Evolutionary conservation across 2,888 invertebrate genomes (phyloP), one percentile per base, ranked within the genome.

Genomic region (Plutella xylostella): DNA sequence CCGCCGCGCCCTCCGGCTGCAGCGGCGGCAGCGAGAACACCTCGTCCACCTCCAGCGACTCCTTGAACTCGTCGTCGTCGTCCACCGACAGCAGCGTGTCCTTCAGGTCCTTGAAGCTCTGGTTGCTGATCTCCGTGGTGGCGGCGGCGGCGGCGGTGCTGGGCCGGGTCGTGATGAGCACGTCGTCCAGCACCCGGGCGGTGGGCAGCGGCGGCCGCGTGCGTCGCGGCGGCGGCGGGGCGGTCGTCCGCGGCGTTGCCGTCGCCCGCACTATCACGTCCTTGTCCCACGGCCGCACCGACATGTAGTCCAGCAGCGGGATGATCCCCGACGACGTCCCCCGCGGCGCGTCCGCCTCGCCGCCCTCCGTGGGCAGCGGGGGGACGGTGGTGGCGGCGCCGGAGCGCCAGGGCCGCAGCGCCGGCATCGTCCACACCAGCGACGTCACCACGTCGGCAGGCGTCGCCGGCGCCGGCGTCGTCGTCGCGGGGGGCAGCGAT

Each of bases 361-460:
- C 68, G 38, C 65, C 64, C 50, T 72, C 72, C 3, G 73, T 77
- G 4, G 76, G 66, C 39, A 71, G 54, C 7, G 73, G 68, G 49
- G 63, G 72, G 52, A 68, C 58, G 15, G 71, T 68, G 1, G 77
- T 72, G 1, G 71, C 65, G 20, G 69, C 54, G 2, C 64, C 63
- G 25, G 72, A 65, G 54, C 75, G 80, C 79, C 79, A 77, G 12
- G 73, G 73, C 46, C 69, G 67, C 35, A 87, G 68, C 11, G 86
- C 84, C 22, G 86, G 86, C 63, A 86, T 80, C 41, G 82, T 85
- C 72, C 86, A 85, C 5, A 84, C 76, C 35, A 82, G 78, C n/a
- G 70, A 66, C 21, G 77, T 21, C 63, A 72, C 63, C 44, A 71
- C 73, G 45, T 54, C 64, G 5, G 55, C 56, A 5, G 58, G 54